Conservation (phyloP, 2,888 invertebrate species). For the Mesorhabditis spiculigera region DNA sequence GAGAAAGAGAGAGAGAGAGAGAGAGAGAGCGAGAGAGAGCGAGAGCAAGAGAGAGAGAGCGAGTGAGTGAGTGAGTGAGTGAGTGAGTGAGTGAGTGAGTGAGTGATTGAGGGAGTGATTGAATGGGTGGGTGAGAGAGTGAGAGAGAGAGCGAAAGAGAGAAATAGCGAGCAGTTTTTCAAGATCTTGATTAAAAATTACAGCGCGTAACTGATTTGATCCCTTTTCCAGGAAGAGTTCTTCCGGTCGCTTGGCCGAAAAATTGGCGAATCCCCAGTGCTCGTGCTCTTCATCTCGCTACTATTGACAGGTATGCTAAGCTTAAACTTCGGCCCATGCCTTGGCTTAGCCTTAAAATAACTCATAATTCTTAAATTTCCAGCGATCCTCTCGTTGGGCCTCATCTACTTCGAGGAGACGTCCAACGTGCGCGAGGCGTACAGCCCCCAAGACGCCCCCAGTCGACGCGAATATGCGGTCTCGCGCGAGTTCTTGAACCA, state of each 20-base stretch:
- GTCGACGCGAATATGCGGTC: slow-evolving; percentile 41
- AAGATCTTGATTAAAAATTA: not conserved
- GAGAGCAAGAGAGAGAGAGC: too few species aligned
- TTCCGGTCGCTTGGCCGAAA: slow-evolving; percentile 35
- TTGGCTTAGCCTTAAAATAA: not conserved
- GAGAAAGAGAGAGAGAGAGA: too few species aligned
- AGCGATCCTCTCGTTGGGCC: slow-evolving; percentile 30
- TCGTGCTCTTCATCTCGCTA: slow-evolving; percentile 21
- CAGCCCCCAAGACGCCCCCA: slow-evolving; percentile 47
- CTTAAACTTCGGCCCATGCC: not conserved
- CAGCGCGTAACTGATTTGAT: not conserved
- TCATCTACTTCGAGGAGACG: slow-evolving; percentile 43
- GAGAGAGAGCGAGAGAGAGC: too few species aligned
- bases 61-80: too few species aligned
- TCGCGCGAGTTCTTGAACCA: slow-evolving; percentile 51
- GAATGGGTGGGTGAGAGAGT: too few species aligned
- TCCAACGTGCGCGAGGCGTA: slow-evolving; percentile 52
- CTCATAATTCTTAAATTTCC: slow-evolving; percentile 20
- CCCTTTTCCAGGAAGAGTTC: slow-evolving; percentile 4
- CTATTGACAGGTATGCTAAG: not conserved
- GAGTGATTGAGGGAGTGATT: too few species aligned
- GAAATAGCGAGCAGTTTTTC: not conserved
- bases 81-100: not conserved
- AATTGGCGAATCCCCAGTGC: slow-evolving; percentile 33
- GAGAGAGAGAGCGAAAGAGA: not conserved